Percentiles rank a stretch among this genome's conserved stretches.
Evolutionary conservation across 2,797 vertebrate genomes (phyloP).

Genomic region (Galaxias olidus): DNA sequence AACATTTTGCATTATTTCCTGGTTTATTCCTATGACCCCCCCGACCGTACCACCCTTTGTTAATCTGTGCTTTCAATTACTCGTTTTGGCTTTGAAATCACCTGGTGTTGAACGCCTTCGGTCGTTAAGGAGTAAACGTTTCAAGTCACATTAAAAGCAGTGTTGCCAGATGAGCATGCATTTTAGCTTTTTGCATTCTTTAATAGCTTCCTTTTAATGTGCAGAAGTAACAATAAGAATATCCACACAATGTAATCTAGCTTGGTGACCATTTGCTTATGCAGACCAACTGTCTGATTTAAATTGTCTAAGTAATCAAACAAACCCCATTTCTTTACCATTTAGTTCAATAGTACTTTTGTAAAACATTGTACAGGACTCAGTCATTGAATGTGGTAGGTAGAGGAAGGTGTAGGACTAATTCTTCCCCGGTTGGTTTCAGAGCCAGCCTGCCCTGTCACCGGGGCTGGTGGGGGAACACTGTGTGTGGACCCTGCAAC

Average conservation of each 20-base stretch:
- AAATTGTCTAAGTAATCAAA: too few relatives aligned
- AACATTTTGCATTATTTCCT: slow-evolving; percentile 2
- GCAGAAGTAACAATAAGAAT: too few relatives aligned
- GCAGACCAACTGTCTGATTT: too few relatives aligned
- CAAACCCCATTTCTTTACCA: too few relatives aligned
- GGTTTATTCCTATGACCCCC: slow-evolving; percentile 7
- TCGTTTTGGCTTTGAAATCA: slow-evolving; percentile 5
- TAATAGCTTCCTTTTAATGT: too few relatives aligned
- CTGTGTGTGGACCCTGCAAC: slow-evolving; percentile 85
- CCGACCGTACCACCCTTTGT: background rate
- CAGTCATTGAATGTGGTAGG: background rate
- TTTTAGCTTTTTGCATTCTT: background rate
- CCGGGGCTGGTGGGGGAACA: slow-evolving; percentile 87
- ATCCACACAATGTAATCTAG: too few relatives aligned
- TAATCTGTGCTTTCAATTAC: slow-evolving; percentile 10
- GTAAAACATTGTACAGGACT: too few relatives aligned
- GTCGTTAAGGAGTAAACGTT: background rate
- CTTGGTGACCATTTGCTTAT: too few relatives aligned
- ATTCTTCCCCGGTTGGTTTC: too few relatives aligned
- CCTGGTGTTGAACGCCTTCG: background rate
- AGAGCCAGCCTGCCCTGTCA: slow-evolving; percentile 84
- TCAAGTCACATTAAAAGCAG: background rate
- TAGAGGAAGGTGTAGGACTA: background rate
- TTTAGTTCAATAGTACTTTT: too few relatives aligned
- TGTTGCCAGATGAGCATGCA: background rate